Conservation (phyloP, 2,888 invertebrate genomes). For the Drosophila mayaguana region DNA sequence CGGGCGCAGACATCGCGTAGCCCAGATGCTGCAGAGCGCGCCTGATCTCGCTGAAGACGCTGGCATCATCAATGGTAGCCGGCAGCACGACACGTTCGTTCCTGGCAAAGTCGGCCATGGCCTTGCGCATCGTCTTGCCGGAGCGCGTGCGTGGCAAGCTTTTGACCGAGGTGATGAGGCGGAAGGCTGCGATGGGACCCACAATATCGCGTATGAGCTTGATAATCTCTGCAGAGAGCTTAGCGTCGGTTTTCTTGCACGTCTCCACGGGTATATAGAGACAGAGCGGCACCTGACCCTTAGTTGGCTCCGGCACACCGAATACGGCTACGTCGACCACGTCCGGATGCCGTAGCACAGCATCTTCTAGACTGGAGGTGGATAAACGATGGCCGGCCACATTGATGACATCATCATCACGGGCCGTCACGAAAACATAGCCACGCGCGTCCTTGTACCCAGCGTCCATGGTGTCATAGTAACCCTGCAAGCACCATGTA, state of each 20-base stretch:
- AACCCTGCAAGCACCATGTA: conserved; percentile 70
- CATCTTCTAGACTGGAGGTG: conserved; percentile 95
- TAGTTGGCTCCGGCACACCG: conserved; percentile 94
- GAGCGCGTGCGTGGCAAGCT: conserved; percentile 95
- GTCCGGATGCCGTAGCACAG: conserved; percentile 93
- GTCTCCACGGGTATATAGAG: conserved; percentile 90
- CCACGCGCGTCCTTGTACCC: conserved; percentile 94
- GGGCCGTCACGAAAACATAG: conserved; percentile 94
- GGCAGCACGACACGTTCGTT: conserved; percentile 92
- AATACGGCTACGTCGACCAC: conserved; percentile 95
- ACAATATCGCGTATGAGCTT: conserved; percentile 84
- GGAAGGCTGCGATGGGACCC: conserved; percentile 94
- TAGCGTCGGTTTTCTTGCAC: conserved; percentile 74
- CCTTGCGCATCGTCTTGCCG: conserved; percentile 90
- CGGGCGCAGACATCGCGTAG: conserved; percentile 90
- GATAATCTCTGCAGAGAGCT: conserved; percentile 84
- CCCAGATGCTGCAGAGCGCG: conserved; percentile 91
- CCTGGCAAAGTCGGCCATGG: conserved; percentile 93
- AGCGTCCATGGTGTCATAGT: conserved; percentile 96
- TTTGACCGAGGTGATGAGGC: conserved; percentile 91
- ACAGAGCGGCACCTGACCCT: conserved; percentile 96
- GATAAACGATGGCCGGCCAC: conserved; percentile 97
- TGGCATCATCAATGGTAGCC: conserved; percentile 94
- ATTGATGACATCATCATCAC: conserved; percentile 97
- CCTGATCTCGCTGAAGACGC: conserved; percentile 92